phyloP scores from a whole-genome alignment of 1,140 invertebrate species.

The Bombus pyrosoma region DNA sequence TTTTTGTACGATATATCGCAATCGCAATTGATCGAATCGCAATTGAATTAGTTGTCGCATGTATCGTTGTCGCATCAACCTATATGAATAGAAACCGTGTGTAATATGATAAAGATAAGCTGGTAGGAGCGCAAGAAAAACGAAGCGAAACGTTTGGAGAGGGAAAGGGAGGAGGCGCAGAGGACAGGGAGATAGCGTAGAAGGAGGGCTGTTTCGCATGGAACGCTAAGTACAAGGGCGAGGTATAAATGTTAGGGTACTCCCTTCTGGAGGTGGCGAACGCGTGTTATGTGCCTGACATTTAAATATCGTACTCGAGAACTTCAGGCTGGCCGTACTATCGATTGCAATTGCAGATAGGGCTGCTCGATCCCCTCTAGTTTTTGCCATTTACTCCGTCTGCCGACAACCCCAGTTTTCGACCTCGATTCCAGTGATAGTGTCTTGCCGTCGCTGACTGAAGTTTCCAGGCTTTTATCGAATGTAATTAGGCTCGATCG shows the following conservation, averaged over 20 bases:
- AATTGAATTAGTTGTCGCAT: no score
- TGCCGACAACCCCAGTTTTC: background rate
- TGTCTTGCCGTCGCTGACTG: background rate
- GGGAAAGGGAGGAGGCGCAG: background rate
- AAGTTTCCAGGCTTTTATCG: background rate
- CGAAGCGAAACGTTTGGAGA: background rate
- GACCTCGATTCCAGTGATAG: background rate
- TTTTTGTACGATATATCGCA: no score
- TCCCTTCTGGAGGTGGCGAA: constrained; percentile 67
- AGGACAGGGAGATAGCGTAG: background rate
- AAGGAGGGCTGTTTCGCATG: constrained; percentile 19
- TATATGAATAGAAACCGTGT: no score
- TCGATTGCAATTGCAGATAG: constrained; percentile 76
- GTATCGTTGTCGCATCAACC: no score
- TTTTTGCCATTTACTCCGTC: background rate
- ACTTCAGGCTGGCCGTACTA: constrained; percentile 58
- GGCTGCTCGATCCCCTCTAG: constrained; percentile 21
- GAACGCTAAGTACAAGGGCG: constrained; percentile 47
- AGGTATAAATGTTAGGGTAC: constrained; percentile 75
- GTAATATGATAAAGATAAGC: no score
- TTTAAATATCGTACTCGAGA: constrained; percentile 79
- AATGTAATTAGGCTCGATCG: constrained; percentile 2
- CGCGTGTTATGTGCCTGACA: constrained; percentile 79
- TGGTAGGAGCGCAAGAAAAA: no score
- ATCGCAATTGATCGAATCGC: no score